Evolutionary conservation across 2,888 invertebrate genomes (phyloP).

Genomic region (Congeria kusceri): DNA sequence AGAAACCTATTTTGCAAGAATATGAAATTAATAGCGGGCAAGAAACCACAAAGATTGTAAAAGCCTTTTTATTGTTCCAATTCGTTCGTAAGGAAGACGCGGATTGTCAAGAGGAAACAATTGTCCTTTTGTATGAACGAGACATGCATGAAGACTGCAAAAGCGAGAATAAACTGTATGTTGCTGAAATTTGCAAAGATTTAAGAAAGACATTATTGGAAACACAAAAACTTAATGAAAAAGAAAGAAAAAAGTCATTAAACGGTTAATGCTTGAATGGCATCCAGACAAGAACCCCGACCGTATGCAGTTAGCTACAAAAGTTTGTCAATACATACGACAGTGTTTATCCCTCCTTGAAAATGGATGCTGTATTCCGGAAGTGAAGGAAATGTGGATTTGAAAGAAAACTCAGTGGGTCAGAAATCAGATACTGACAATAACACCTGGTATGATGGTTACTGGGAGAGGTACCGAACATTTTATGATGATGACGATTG

Average conservation of each 20-base stretch:
- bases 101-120: neutral
- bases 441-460: neutral
- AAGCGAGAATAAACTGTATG: neutral
- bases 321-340: slow-evolving; percentile 64
- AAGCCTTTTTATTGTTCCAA: slow-evolving; percentile 7
- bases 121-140: neutral
- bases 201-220: slow-evolving; percentile 42
- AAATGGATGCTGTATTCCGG: slow-evolving; percentile 35
- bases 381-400: slow-evolving; percentile 20
- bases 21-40: slow-evolving; percentile 26
- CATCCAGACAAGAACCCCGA: slow-evolving; percentile 72
- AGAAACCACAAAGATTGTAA: neutral
- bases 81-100: slow-evolving; percentile 5
- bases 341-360: slow-evolving; percentile 55
- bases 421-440: neutral
- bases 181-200: slow-evolving; percentile 44
- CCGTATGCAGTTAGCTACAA: slow-evolving; percentile 55
- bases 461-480: neutral
- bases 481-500: neutral
- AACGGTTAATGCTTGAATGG: slow-evolving; percentile 66
- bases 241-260: slow-evolving; percentile 51
- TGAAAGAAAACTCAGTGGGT: neutral
- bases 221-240: slow-evolving; percentile 47
- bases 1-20: slow-evolving; percentile 16
- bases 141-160: neutral